Conservation (phyloP, 2,888 invertebrate species). For the Gortyna flavago region DNA sequence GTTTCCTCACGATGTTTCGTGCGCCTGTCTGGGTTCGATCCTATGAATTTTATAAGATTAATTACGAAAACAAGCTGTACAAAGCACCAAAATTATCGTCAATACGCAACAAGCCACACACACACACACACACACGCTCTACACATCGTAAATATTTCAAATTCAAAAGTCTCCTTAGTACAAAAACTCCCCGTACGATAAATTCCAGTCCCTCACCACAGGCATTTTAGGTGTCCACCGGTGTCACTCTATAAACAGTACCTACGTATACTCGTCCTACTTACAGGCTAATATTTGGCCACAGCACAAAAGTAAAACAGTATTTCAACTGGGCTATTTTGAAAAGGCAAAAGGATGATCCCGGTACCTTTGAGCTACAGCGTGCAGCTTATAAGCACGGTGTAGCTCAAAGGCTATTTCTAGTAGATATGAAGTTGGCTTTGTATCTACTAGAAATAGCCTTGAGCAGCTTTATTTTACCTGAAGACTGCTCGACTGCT, state of each 20-base stretch:
- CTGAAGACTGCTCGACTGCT: too few species aligned
- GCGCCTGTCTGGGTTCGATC: not conserved
- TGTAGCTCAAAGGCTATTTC: too few species aligned
- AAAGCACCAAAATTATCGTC: not conserved
- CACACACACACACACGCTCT: too few species aligned
- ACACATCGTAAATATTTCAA: not conserved
- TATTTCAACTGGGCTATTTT: conserved; percentile 14
- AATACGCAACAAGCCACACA: not conserved
- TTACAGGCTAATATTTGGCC: conserved; percentile 43
- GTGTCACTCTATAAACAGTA: conserved; percentile 45
- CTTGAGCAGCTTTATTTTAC: not conserved
- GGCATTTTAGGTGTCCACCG: conserved; percentile 41
- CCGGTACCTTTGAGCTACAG: not conserved
- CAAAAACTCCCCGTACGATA: conserved; percentile 20
- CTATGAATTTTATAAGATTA: not conserved
- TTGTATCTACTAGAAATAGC: not conserved
- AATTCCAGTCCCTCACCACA: conserved; percentile 24
- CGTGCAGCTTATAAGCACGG: too few species aligned
- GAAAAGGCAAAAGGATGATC: not conserved
- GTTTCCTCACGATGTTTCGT: not conserved
- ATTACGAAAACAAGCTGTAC: not conserved
- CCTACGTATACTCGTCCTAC: conserved; percentile 46
- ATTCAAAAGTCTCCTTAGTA: not conserved
- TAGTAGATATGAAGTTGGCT: too few species aligned
- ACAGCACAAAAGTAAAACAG: conserved; percentile 13